Conservation (phyloP, 2,888 invertebrate genomes). For the Salpingus planirostris region DNA sequence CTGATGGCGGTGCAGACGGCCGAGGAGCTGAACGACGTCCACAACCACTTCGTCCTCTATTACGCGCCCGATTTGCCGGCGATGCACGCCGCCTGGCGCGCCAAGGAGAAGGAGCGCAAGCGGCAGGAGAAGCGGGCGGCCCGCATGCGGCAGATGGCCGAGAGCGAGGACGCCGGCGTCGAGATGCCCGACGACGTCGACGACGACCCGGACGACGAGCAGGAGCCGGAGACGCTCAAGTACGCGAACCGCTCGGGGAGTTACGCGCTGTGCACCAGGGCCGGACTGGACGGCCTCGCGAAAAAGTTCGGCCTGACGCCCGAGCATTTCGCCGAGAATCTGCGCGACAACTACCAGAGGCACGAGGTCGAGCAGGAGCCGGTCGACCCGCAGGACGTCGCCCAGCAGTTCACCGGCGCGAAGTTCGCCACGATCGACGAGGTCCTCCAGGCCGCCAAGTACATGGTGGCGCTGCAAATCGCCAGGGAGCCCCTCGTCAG, state of each 20-base stretch:
- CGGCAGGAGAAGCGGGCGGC: conserved; percentile 45
- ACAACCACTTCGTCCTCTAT: conserved; percentile 86
- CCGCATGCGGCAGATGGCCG: conserved; percentile 44
- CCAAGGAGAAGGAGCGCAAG: conserved; percentile 57
- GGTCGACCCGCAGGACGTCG: conserved; percentile 73
- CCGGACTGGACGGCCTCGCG: conserved; percentile 72
- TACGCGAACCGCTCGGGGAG: conserved; percentile 82
- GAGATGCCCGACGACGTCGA: conserved; percentile 52
- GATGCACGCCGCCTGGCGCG: conserved; percentile 68
- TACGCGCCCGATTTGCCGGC: conserved; percentile 77
- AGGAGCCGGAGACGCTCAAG: conserved; percentile 59
- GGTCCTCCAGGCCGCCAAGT: conserved; percentile 81
- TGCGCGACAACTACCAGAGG: conserved; percentile 89
- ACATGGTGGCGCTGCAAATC: conserved; percentile 91
- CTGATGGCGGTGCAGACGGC: conserved; percentile 69
- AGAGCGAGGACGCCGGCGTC: conserved; percentile 55
- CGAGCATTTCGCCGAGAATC: conserved; percentile 92
- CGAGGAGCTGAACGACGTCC: conserved; percentile 89
- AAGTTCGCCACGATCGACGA: conserved; percentile 68
- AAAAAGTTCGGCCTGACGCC: conserved; percentile 89
- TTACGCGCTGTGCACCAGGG: conserved; percentile 78
- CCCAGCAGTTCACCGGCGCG: conserved; percentile 64
- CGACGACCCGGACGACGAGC: conserved; percentile 49
- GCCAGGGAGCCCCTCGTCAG: conserved; percentile 86
- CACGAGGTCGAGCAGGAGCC: conserved; percentile 92